A percentile compares a stretch with the other conserved stretches of the same genome.
Evolutionary conservation across 1,140 invertebrate genomes (phyloP).

Genomic region (Aphelinus certus): DNA sequence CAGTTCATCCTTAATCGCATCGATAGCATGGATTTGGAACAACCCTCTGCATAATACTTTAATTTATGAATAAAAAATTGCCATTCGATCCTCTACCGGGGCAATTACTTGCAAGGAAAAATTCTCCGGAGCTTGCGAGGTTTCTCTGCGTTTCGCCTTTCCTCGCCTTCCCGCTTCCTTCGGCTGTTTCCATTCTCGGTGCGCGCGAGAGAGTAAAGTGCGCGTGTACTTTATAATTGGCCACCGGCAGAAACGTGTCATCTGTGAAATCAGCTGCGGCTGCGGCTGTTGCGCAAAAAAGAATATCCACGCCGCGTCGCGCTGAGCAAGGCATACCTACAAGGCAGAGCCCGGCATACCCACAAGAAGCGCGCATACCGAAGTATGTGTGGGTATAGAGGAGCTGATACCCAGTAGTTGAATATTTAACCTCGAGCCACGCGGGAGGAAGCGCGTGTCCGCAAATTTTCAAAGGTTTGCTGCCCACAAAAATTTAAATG

Average conservation of each 20-base stretch:
- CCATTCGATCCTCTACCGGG: neutral
- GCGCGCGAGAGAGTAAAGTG: neutral
- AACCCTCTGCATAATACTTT: too few relatives aligned
- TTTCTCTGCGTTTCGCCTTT: too few relatives aligned
- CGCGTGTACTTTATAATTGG: conserved; percentile 36
- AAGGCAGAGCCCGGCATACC: neutral
- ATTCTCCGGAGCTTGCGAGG: too few relatives aligned
- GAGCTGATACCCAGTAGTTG: conserved; percentile 3
- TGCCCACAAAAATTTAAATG: neutral
- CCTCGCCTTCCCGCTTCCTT: neutral
- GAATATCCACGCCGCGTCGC: neutral
- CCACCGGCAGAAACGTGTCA: conserved; percentile 16
- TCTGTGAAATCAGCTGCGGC: neutral
- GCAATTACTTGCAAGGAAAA: too few relatives aligned
- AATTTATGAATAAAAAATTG: neutral
- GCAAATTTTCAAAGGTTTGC: conserved; percentile 3
- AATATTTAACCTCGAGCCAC: conserved; percentile 5
- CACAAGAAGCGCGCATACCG: conserved; percentile 11
- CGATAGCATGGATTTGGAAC: too few relatives aligned
- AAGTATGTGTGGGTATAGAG: neutral
- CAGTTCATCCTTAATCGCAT: too few relatives aligned
- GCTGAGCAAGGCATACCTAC: neutral
- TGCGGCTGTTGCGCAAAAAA: neutral
- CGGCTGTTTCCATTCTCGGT: neutral
- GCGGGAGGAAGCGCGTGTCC: conserved; percentile 1